Evolutionary conservation across 1,140 invertebrate species (phyloP), one percentile per base, ranked within the genome.

Genomic region (Drosophila pseudoananassae): DNA sequence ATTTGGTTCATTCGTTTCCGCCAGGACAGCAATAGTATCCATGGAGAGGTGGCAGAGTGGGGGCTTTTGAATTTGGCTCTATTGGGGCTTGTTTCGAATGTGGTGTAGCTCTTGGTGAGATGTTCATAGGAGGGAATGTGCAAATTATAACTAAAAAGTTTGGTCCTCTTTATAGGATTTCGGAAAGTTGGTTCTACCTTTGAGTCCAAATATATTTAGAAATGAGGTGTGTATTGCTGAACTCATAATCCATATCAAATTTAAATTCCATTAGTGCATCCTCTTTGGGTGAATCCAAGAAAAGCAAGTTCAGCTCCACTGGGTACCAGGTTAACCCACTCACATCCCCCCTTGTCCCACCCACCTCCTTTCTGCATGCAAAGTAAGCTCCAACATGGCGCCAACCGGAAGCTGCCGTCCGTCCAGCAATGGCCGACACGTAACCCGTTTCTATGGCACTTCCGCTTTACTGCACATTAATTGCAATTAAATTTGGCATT

Each of bases 401-500:
- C 72, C 71, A 76, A 54, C 61, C 78, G 81, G 80, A 84, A 84
- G 66, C 80, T 72, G 61, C 40, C 71, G 66, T 63, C 57, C 65
- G 80, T 29, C 25, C 54, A 36, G 71, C 73, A 75, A 36, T 66
- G 60, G 71, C 61, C 71, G 15, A 46, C 65, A 50, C 70, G 31
- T 49, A 50, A 64, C 61, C 36, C 49, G 73, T 63, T 80, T 80
- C 69, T 59, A 68, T 64, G 73, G 74, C 60, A 78, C 81, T 81
- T 87, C 81, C 81, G 83, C 74, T 78, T 65, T 71, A 76, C 61
- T 85, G 78, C 59, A 72, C 82, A 82, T 85, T 85, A 85, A 85
- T 85, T 87, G 82, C 82, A 85, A 87, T 85, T 85, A 82, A 87
- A 85, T 85, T 85, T 85, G 82, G 65, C 74, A 78, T 87, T 77